Base-by-base conservation (phyloP, 2,888 invertebrate genomes). In the Drosophila multiciliata region DNA sequence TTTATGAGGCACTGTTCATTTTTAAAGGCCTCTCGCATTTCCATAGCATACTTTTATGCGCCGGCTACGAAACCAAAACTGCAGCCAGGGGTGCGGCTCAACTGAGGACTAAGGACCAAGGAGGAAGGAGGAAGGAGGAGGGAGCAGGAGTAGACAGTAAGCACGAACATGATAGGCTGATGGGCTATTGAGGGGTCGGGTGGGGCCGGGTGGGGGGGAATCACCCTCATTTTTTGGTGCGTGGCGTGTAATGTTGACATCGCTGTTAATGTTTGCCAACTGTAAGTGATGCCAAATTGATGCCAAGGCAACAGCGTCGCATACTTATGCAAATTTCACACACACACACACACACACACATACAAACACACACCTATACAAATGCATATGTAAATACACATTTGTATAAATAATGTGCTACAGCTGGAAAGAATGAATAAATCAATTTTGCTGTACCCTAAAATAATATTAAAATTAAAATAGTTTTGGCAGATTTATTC, bases 221-320 rank as follows among this genome's bases (percentile, higher is more conserved):
- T n/a, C 55, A 55, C 55, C 55, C 55, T 55, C 36, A 55, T 29
- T 29, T 55, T 38, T 42, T 42, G 32, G 49, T 36, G 36, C 55
- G 59, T 63, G 71, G 32, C 54, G 61, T 63, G 72, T 69, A 77
- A 80, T 69, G 76, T 70, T 72, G 63, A 55, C 42, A 50, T 38
- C 48, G 54, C 60, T 68, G 73, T 64, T 70, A 71, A 58, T 82
- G 78, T 81, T 84, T 84, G 76, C 69, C 81, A 79, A 85, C 61
- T 66, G 88, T 68, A 79, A 87, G 77, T 73, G 72, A 85, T 83
- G 85, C 82, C 82, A 69, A 86, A 88, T 83, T 83, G 86, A 85
- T 83, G 79, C 88, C 88, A 85, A 81, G 86, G 83, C 73, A 80
- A 72, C 75, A 49, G 29, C 52, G 61, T 11, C 53, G 40, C n/a